Base-by-base conservation (phyloP, 2,113 vertebrate species). In the Micronisus gabar region DNA sequence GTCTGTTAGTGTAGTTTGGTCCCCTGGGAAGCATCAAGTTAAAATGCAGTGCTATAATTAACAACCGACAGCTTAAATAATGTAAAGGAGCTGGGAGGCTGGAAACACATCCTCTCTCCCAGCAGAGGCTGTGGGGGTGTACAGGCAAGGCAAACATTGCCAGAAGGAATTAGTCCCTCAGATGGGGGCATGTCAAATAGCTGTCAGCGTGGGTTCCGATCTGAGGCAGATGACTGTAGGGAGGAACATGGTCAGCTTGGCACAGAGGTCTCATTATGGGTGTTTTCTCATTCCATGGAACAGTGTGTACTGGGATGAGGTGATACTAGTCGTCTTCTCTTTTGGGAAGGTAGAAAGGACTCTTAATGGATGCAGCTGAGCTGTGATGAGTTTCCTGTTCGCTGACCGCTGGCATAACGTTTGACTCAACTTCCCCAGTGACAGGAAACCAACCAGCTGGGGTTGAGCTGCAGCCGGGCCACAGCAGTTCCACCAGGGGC, bases 21-120 rank as follows among this genome's bases (percentile, higher is more conserved):
- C 79, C 83, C 88, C 95, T 48, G 68, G 76, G 93, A 91, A 87
- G 74, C 63, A 78, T 78, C 83, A 75, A 70, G 68, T 53, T 52
- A 80, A 86, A 91, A 72, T 53, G 61, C 76, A 81, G 76, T 2
- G 2, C 89, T 94, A 87, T 92, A 97, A 95, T 95, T 95, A 97
- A 81, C 56, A 78, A 43, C 48, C 4, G 62, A 82, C 91, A 95
- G 93, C 66, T 93, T 63, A 86, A 96, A 83, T 88, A 90, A 86
- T 63, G 82, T 30, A 34, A 38, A 55, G 67, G 79, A 88, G 71
- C 79, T 23, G 27, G 36, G 78, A 89, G 78, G 71, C 66, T 83
- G 80, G 72, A 53, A 94, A 65, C 14, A 6, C 32, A 62, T 74
- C 88, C 58, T 56, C 34, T 19, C 52, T 88, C 59, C 75, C 68